These are phyloP conservation scores for Silurus asotus DNA, from an alignment of 2,113 vertebrate species.

Conservation along the genomic window DNA sequence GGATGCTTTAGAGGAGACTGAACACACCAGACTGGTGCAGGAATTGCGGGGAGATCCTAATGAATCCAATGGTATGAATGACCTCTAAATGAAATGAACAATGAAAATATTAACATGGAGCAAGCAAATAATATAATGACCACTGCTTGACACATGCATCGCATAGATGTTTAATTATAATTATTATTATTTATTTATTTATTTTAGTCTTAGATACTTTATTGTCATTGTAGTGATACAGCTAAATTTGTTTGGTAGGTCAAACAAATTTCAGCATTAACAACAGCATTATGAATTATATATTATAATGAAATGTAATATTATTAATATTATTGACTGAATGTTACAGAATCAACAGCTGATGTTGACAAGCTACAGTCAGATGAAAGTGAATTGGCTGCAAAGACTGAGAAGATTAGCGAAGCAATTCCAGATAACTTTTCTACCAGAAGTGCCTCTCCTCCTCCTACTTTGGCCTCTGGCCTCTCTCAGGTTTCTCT, in stretches of 20 bases:
- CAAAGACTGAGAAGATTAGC: neutral
- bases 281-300: too few relatives aligned
- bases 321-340: neutral
- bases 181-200: too few relatives aligned
- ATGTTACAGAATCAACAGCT: neutral
- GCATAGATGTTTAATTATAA: neutral
- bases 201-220: too few relatives aligned
- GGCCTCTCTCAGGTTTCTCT: slow-evolving; percentile 7
- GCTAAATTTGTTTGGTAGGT: too few relatives aligned
- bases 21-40: slow-evolving; percentile 62
- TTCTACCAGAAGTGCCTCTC: neutral
- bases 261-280: too few relatives aligned
- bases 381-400: slow-evolving; percentile 29
- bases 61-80: slow-evolving; percentile 47
- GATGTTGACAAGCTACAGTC: neutral
- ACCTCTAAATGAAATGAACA: neutral
- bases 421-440: neutral
- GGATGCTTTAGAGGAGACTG: slow-evolving; percentile 68
- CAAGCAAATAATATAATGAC: neutral
- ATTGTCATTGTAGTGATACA: too few relatives aligned
- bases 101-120: neutral
- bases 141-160: neutral
- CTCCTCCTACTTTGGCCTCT: neutral
- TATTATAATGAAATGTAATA: too few relatives aligned
- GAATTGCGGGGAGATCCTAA: slow-evolving; percentile 69